Conservation (phyloP, 2,797 vertebrate species). For the Hydrolagus colliei region DNA sequence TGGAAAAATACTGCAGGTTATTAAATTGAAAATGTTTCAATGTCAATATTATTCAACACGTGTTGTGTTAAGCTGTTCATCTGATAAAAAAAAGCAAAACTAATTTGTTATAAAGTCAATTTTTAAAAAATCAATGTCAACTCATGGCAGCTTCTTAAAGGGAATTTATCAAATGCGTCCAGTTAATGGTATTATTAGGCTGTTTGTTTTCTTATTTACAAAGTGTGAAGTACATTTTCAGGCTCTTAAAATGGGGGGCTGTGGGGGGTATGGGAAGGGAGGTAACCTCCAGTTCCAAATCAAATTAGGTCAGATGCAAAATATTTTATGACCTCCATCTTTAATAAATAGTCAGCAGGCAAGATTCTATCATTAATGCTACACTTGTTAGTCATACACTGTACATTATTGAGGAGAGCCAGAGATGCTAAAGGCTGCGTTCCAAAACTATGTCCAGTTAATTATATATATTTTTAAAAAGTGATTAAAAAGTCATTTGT, state of each 20-base stretch:
- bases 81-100: neutral
- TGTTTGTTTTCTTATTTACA: conserved; percentile 14
- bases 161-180: neutral
- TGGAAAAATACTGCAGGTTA: conserved; percentile 20
- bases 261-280: conserved; percentile 1
- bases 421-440: conserved; percentile 17
- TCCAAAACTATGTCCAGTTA: conserved; percentile 27
- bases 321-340: conserved; percentile 27
- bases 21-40: conserved; percentile 3
- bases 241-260: neutral
- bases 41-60: too few species aligned
- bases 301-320: conserved; percentile 31
- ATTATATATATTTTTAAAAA: conserved; percentile 27
- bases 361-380: conserved; percentile 28
- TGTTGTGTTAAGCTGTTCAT: too few species aligned
- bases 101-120: neutral
- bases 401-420: conserved; percentile 26
- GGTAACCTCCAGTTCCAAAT: conserved; percentile 1
- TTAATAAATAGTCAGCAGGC: conserved; percentile 31
- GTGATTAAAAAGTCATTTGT: conserved; percentile 27
- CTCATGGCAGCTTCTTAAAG: neutral
- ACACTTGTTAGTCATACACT: conserved; percentile 21
- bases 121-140: conserved; percentile 3
- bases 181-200: neutral
- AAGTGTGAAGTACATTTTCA: neutral